These are phyloP conservation scores for Tipula helvola DNA, from an alignment of 2,888 invertebrate genomes.

Conservation along the genomic window DNA sequence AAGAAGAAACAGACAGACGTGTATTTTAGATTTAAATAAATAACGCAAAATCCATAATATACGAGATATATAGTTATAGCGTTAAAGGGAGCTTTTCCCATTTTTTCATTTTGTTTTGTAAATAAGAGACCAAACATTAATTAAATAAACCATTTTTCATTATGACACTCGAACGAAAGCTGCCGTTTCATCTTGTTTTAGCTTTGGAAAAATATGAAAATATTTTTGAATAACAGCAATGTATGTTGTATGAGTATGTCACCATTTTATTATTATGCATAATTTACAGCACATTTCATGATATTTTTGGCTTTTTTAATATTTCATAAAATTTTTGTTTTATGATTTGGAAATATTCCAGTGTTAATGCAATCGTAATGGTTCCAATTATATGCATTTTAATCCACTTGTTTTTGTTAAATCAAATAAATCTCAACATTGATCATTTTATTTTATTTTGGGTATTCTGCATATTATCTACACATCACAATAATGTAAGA, in stretches of 20 bases:
- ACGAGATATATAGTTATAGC: neutral
- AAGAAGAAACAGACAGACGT: neutral
- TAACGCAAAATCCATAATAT: neutral
- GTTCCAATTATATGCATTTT: no score
- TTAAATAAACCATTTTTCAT: constrained; percentile 4
- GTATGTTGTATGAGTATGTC: neutral
- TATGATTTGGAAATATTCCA: no score
- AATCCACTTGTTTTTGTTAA: no score
- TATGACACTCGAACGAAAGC: neutral
- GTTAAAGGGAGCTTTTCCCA: neutral
- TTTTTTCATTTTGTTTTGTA: neutral
- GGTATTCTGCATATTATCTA: no score
- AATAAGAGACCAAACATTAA: neutral
- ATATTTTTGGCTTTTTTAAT: no score
- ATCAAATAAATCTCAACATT: no score
- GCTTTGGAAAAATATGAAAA: neutral
- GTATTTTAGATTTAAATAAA: neutral
- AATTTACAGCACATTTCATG: no score
- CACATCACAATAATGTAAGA: no score
- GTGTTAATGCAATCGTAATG: no score
- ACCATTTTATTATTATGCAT: neutral
- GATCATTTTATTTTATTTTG: no score
- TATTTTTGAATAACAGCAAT: neutral
- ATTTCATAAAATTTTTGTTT: no score
- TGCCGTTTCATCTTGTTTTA: neutral